These are phyloP conservation scores for Parapsyche elsis DNA, from an alignment of 1,140 invertebrate species.

Conservation along the genomic window DNA sequence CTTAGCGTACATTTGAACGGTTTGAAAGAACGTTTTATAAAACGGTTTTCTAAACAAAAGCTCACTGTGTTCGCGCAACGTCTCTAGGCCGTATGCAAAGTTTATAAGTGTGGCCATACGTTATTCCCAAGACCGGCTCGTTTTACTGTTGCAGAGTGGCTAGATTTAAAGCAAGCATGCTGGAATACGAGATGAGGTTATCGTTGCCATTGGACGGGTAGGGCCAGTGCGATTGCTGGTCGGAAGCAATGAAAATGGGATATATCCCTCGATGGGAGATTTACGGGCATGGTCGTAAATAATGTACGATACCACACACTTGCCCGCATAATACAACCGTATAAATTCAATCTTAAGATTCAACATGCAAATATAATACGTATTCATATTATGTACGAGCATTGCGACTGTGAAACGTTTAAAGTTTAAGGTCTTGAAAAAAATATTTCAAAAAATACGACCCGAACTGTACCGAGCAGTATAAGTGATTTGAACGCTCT, in stretches of 20 bases:
- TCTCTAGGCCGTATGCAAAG: not conserved
- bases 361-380: not conserved
- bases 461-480: too few species aligned
- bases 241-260: constrained; percentile 6
- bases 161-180: not conserved
- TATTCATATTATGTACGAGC: not conserved
- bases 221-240: not conserved
- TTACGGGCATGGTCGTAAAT: constrained; percentile 20
- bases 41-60: too few species aligned
- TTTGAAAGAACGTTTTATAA: too few species aligned
- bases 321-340: not conserved
- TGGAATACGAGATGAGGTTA: constrained; percentile 23
- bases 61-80: too few species aligned
- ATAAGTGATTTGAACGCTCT: too few species aligned
- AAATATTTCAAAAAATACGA: too few species aligned
- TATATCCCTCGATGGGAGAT: constrained; percentile 12
- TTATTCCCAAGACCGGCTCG: not conserved
- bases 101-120: not conserved
- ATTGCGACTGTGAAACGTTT: too few species aligned
- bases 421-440: too few species aligned
- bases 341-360: constrained; percentile 20
- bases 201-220: not conserved
- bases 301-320: constrained; percentile 5
- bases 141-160: not conserved
- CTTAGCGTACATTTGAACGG: too few species aligned